These are phyloP conservation scores for Zaprionus lineosus DNA, from an alignment of 2,888 invertebrate species.

Conservation along the genomic window DNA sequence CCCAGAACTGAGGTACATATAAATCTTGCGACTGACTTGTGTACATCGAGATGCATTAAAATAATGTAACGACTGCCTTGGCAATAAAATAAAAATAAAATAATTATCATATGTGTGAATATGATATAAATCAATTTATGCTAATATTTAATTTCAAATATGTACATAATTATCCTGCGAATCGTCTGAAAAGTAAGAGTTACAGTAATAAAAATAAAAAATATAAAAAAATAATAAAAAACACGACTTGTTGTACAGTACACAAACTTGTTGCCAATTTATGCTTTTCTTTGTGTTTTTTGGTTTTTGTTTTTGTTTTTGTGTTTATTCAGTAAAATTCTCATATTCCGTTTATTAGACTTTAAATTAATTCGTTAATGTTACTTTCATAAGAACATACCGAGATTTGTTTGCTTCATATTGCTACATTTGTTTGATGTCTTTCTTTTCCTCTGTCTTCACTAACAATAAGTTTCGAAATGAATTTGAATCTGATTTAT, in stretches of 20 bases:
- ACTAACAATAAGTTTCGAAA: constrained; percentile 47
- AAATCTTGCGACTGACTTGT: no score
- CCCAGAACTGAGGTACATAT: no score
- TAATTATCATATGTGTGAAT: no score
- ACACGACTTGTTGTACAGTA: constrained; percentile 8
- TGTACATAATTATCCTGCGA: no score
- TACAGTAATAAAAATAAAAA: no score
- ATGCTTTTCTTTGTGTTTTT: constrained; percentile 12
- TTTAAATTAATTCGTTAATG: constrained; percentile 78
- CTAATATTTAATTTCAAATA: no score
- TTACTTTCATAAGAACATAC: constrained; percentile 78
- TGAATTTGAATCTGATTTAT: constrained; percentile 54
- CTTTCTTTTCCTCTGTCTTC: constrained; percentile 15
- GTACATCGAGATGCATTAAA: no score
- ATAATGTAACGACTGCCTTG: no score
- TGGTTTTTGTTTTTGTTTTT: constrained; percentile 20
- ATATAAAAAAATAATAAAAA: no score
- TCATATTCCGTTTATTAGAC: constrained; percentile 76
- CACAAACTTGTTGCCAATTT: constrained; percentile 24
- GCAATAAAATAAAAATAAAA: no score
- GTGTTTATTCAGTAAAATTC: constrained; percentile 74
- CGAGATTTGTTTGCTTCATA: constrained; percentile 72
- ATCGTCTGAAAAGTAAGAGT: no score
- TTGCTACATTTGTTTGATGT: constrained; percentile 63
- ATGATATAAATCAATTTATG: no score